These are phyloP conservation scores for Cynopterus brachyotis DNA, from an alignment of 2,113 vertebrate genomes.

Conservation along the genomic window DNA sequence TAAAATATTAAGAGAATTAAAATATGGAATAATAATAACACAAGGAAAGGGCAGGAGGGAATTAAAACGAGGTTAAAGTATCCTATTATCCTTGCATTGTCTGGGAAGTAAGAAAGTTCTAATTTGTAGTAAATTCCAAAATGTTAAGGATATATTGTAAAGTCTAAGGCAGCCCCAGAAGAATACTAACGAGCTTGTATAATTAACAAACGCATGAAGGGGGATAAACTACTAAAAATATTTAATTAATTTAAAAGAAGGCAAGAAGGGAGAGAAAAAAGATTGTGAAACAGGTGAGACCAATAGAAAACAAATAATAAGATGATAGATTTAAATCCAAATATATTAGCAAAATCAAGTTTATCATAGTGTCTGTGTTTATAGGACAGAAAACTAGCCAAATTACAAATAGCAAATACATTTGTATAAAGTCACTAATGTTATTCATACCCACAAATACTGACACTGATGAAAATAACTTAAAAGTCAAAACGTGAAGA, in stretches of 20 bases:
- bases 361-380: background rate
- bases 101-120: background rate
- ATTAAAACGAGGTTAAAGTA: slow-evolving; percentile 13
- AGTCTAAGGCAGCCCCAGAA: background rate
- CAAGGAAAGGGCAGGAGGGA: background rate
- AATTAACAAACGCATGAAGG: background rate
- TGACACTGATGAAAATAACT: background rate
- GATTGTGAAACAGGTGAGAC: background rate
- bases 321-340: slow-evolving; percentile 15
- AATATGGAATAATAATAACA: background rate
- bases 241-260: slow-evolving; percentile 34
- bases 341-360: background rate
- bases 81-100: background rate
- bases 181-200: background rate
- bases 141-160: slow-evolving; percentile 10
- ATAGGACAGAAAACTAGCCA: background rate
- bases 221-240: slow-evolving; percentile 37
- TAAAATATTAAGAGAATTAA: slow-evolving; percentile 4
- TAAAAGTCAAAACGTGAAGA: background rate
- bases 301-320: background rate
- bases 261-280: background rate
- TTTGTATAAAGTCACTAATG: background rate
- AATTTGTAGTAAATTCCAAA: background rate
- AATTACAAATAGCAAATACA: slow-evolving; percentile 28
- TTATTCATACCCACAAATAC: background rate